These are phyloP conservation scores for Pterocles gutturalis DNA, from an alignment of 2,113 vertebrate genomes.

Conservation along the genomic window DNA sequence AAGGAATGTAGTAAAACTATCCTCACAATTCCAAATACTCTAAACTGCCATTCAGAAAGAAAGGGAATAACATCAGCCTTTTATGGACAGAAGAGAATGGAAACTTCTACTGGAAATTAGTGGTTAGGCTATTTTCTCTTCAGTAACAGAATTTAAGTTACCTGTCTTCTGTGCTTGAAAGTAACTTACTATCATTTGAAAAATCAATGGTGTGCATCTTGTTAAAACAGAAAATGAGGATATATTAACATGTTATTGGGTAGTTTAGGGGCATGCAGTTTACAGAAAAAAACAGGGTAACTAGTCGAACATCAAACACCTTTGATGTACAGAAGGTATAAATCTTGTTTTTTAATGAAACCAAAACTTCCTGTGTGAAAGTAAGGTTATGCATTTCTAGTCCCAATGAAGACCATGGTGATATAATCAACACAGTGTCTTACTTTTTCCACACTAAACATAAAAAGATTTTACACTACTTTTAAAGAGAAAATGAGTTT, in stretches of 20 bases:
- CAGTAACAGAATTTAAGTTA: background rate
- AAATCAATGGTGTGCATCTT: background rate
- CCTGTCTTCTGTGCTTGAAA: background rate
- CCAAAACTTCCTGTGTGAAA: background rate
- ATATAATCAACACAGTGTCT: background rate
- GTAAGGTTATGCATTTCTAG: background rate
- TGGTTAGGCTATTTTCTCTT: background rate
- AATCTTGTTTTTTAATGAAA: background rate
- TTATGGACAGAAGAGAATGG: background rate
- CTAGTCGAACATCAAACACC: background rate
- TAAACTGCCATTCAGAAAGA: background rate
- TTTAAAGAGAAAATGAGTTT: background rate
- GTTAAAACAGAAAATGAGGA: background rate
- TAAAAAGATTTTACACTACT: background rate
- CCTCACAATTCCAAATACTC: background rate
- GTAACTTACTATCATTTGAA: background rate
- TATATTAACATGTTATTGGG: background rate
- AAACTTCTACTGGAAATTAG: background rate
- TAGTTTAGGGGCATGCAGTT: background rate
- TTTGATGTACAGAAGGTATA: background rate
- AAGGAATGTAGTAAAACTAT: background rate
- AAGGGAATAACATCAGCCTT: background rate
- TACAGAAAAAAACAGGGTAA: background rate
- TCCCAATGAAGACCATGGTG: background rate
- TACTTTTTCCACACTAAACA: background rate